Conservation (phyloP, 2,113 vertebrate genomes). For the Pedionomus torquatus region DNA sequence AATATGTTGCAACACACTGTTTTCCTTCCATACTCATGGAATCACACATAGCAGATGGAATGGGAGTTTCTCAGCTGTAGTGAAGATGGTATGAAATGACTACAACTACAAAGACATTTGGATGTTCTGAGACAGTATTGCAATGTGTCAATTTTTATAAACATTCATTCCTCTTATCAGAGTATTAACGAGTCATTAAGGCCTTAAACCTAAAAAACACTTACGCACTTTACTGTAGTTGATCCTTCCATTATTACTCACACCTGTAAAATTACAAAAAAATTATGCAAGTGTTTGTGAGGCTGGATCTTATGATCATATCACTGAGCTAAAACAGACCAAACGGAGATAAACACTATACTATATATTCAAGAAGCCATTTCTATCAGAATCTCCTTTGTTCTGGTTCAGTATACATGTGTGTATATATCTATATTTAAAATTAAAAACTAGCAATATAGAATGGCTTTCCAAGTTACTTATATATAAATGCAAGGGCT, state of each 20-base stretch:
- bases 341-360: neutral
- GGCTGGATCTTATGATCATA: neutral
- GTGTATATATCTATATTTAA: neutral
- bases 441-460: neutral
- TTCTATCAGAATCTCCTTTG: neutral
- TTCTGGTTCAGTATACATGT: neutral
- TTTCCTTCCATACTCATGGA: slow-evolving; percentile 28
- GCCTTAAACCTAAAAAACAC: slow-evolving; percentile 61
- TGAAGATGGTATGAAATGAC: slow-evolving; percentile 23
- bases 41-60: slow-evolving; percentile 37
- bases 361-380: neutral
- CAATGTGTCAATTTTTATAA: neutral
- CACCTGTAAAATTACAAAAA: slow-evolving; percentile 68
- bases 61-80: slow-evolving; percentile 15
- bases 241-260: slow-evolving; percentile 69
- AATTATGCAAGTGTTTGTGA: slow-evolving; percentile 58
- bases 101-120: slow-evolving; percentile 17
- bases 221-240: slow-evolving; percentile 67
- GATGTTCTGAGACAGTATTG: neutral
- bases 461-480: neutral
- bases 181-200: slow-evolving; percentile 35
- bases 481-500: neutral
- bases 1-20: neutral
- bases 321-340: slow-evolving; percentile 27
- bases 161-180: slow-evolving; percentile 16